Evolutionary conservation across 2,797 vertebrate species (phyloP).

Genomic region (Prunella strophiata): DNA sequence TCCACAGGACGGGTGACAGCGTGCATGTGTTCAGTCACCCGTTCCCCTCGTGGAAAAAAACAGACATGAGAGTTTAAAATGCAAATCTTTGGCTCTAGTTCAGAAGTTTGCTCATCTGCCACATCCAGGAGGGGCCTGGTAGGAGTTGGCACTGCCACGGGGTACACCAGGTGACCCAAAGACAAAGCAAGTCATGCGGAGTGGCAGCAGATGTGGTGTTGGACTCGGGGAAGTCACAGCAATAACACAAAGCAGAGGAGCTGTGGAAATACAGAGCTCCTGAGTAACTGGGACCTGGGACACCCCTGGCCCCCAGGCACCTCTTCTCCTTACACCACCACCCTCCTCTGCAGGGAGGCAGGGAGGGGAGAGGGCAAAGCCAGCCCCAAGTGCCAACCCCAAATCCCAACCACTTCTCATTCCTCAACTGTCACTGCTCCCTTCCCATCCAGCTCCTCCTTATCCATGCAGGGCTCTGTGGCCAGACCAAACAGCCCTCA

Average conservation of each 20-base stretch:
- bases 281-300: fast-evolving
- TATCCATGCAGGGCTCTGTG: fast-evolving
- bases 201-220: not conserved
- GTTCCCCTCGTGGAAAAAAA: not conserved
- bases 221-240: not conserved
- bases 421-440: fast-evolving
- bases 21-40: not conserved
- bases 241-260: not conserved
- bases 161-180: not conserved
- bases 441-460: not conserved
- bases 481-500: not conserved
- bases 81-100: not conserved
- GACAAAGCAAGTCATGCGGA: fast-evolving
- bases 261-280: not conserved
- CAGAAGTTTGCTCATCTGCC: not conserved
- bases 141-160: not conserved
- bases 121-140: not conserved
- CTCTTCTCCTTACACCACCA: not conserved
- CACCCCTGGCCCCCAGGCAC: not conserved
- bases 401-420: not conserved
- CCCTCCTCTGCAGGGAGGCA: not conserved
- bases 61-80: not conserved
- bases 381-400: not conserved
- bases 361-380: not conserved
- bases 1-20: not conserved